Evolutionary conservation across 2,888 invertebrate genomes (phyloP).

Genomic region (Merodon equestris): DNA sequence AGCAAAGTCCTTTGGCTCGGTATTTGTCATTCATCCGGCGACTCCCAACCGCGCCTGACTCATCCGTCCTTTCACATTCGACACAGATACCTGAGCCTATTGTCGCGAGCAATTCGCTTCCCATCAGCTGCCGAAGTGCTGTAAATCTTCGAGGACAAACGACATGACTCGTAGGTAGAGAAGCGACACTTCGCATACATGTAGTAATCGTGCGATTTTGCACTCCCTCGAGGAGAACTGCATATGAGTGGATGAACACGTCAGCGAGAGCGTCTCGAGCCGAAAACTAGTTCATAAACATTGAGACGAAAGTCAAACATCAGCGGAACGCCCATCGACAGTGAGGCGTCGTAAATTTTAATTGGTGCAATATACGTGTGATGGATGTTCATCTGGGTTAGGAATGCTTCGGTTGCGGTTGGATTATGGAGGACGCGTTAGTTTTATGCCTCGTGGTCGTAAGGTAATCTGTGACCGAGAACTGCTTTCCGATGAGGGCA

Average conservation of each 20-base stretch:
- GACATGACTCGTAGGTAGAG: constrained; percentile 6
- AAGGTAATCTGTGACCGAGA: constrained; percentile 11
- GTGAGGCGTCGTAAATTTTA: constrained; percentile 59
- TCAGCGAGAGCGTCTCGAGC: constrained; percentile 22
- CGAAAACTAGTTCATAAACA: constrained; percentile 24
- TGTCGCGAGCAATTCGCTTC: constrained; percentile 3
- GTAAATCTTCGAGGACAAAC: constrained; percentile 54
- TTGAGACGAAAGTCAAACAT: constrained; percentile 9
- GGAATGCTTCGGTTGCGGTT: neutral
- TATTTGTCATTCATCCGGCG: constrained; percentile 36
- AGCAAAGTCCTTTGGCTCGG: constrained; percentile 1
- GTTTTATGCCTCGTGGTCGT: neutral
- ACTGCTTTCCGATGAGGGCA: constrained; percentile 15
- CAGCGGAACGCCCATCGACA: constrained; percentile 12
- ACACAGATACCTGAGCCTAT: constrained; percentile 45
- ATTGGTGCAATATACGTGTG: constrained; percentile 51
- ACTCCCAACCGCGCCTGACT: constrained; percentile 51
- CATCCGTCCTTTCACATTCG: neutral
- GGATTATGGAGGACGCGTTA: constrained; percentile 10
- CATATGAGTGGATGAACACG: constrained; percentile 42
- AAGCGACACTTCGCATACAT: constrained; percentile 2
- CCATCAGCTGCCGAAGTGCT: constrained; percentile 45
- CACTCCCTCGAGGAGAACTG: constrained; percentile 18
- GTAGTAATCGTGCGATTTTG: constrained; percentile 32
- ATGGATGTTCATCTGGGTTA: neutral